Conservation (phyloP, 1,140 invertebrate species). For the Zaprionus vittiger region DNA sequence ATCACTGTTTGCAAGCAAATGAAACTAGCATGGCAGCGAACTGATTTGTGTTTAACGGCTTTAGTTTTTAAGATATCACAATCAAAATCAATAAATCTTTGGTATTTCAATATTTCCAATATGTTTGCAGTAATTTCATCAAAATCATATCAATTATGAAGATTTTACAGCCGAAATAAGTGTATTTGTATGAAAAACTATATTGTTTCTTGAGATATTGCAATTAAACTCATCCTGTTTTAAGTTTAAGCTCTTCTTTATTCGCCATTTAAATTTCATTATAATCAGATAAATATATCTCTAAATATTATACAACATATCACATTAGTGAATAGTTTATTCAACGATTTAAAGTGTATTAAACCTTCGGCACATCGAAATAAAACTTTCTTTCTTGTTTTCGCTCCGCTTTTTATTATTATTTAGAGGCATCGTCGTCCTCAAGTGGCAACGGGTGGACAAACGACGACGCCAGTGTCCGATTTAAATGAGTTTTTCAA, state of each 20-base stretch:
- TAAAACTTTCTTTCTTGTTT: constrained; percentile 16
- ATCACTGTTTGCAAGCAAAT: background rate
- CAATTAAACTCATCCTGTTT: background rate
- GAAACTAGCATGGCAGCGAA: background rate
- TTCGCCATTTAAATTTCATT: background rate
- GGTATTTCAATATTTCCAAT: fast-evolving
- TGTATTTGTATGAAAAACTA: background rate
- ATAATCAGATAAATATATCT: background rate
- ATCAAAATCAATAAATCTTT: background rate
- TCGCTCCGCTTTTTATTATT: constrained; percentile 30
- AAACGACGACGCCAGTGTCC: constrained; percentile 39
- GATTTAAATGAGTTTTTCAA: constrained; percentile 81
- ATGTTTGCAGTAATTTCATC: background rate
- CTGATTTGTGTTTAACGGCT: fast-evolving
- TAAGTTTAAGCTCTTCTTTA: background rate
- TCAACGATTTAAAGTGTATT: background rate
- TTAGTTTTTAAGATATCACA: background rate
- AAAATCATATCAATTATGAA: background rate
- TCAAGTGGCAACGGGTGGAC: constrained; percentile 55
- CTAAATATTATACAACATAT: no score
- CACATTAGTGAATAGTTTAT: no score
- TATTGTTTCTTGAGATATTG: background rate
- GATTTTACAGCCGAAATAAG: background rate
- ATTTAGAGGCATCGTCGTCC: constrained; percentile 30
- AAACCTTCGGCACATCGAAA: background rate